phyloP scores from a whole-genome alignment of 1,140 invertebrate species.

The Neomicropteryx cornuta region DNA sequence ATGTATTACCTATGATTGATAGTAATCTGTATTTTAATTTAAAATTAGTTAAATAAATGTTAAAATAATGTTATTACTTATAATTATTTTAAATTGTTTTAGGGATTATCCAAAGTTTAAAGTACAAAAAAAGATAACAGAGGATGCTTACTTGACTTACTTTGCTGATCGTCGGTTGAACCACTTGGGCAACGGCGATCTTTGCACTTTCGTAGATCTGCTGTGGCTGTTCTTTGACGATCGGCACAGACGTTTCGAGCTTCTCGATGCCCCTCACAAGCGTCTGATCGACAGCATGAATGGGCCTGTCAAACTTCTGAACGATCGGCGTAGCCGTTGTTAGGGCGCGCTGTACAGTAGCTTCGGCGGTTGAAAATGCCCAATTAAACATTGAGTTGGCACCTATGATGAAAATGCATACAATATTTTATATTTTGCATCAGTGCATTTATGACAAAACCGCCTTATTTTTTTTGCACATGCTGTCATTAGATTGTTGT shows the following conservation, averaged over 20 bases:
- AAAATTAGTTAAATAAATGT: no score
- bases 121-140: no score
- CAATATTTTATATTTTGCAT: no score
- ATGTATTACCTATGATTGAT: no score
- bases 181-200: conserved; percentile 47
- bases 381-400: conserved; percentile 51
- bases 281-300: conserved; percentile 54
- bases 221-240: conserved; percentile 56
- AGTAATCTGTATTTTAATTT: no score
- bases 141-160: no score
- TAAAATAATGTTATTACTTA: no score
- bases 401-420: conserved; percentile 29
- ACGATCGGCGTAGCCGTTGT: conserved; percentile 49
- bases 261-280: conserved; percentile 53
- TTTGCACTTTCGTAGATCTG: conserved; percentile 61
- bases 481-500: not conserved
- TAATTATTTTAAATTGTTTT: no score
- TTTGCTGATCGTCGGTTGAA: conserved; percentile 51
- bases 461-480: not conserved
- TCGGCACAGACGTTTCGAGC: conserved; percentile 53
- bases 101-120: no score
- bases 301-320: conserved; percentile 44
- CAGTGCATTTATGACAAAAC: not conserved
- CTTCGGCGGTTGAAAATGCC: conserved; percentile 55
- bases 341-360: conserved; percentile 48